Conservation (phyloP, 2,113 vertebrate species). For the Excalfactoria chinensis region DNA sequence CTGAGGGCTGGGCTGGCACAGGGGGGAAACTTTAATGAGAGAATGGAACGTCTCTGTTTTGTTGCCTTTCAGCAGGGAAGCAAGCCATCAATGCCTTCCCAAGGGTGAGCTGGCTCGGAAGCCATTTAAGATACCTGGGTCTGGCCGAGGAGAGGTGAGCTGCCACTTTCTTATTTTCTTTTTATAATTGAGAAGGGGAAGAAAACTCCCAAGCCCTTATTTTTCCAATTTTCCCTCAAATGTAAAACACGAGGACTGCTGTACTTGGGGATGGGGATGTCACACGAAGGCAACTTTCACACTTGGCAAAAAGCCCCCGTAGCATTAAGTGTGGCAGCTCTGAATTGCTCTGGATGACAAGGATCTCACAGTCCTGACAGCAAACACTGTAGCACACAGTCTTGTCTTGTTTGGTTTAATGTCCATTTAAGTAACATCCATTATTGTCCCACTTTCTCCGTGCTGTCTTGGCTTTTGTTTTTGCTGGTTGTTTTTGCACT, state of each 20-base stretch:
- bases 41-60: conserved; percentile 20
- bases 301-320: neutral
- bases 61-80: conserved; percentile 78
- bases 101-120: conserved; percentile 76
- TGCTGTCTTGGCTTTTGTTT: conserved; percentile 32
- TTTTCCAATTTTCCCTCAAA: conserved; percentile 1
- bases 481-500: neutral
- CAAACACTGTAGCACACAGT: neutral
- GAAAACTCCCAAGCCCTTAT: neutral
- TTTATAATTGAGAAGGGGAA: neutral
- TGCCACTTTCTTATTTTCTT: conserved; percentile 1
- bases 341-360: neutral
- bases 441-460: neutral
- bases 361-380: neutral
- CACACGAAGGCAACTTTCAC: neutral
- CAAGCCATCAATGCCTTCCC: conserved; percentile 59
- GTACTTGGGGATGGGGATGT: neutral
- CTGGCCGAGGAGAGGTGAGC: conserved; percentile 75
- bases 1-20: fast-evolving
- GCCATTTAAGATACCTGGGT: conserved; percentile 70
- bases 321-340: neutral
- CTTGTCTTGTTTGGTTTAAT: conserved; percentile 56
- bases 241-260: neutral
- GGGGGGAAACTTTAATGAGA: neutral
- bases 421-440: neutral